These are phyloP conservation scores for Nothocercus julius DNA, from an alignment of 2,113 vertebrate species.

Conservation along the genomic window DNA sequence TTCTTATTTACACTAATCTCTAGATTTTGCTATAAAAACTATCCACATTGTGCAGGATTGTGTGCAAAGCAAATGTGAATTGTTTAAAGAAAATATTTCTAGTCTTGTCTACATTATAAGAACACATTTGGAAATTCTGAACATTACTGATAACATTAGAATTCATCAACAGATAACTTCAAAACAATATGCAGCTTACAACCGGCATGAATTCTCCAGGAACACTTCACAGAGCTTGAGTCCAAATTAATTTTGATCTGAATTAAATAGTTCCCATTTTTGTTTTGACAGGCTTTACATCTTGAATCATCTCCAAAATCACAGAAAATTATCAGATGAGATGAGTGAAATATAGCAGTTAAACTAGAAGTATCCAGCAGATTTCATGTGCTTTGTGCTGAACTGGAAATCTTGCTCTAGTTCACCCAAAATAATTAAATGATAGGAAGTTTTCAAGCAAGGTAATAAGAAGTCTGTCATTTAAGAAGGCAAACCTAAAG, in stretches of 20 bases:
- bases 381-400: neutral
- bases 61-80: neutral
- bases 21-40: neutral
- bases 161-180: neutral
- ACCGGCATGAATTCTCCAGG: neutral
- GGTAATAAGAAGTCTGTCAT: neutral
- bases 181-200: neutral
- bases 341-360: neutral
- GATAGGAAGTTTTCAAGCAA: neutral
- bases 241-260: neutral
- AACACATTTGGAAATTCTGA: neutral
- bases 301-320: neutral
- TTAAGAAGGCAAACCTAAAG: neutral
- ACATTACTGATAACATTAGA: neutral
- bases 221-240: neutral
- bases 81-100: neutral
- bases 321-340: neutral
- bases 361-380: neutral
- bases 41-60: neutral
- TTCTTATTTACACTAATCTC: neutral
- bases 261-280: neutral
- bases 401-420: neutral
- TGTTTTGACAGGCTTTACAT: neutral
- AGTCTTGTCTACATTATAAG: neutral
- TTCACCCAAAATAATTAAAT: neutral